A percentile compares a stretch with the other conserved stretches of the same genome.
Conservation (phyloP, 2,113 vertebrate genomes). For the Antigone vipio region DNA sequence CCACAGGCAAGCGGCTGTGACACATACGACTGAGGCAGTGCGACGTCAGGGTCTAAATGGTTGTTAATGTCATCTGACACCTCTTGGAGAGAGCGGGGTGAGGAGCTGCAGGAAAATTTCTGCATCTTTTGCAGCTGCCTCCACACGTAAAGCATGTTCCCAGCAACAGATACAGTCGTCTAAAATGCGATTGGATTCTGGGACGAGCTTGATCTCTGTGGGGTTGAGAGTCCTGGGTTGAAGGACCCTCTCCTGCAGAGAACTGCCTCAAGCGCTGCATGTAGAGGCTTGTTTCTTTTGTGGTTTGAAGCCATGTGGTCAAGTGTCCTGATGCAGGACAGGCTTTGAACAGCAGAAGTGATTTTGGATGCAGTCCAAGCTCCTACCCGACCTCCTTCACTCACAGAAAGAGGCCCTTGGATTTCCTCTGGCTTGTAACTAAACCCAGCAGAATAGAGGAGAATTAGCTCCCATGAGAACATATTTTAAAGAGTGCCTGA, state of each 20-base stretch:
- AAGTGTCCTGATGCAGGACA: background rate
- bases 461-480: background rate
- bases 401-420: background rate
- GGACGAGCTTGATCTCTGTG: accelerated
- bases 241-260: background rate
- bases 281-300: background rate
- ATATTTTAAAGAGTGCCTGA: background rate
- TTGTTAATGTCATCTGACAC: background rate
- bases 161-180: accelerated
- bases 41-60: accelerated
- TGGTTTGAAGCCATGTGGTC: background rate
- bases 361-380: background rate
- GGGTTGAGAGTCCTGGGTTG: background rate
- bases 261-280: accelerated
- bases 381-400: background rate
- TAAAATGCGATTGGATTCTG: accelerated
- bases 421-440: background rate
- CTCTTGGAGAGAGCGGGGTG: background rate
- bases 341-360: background rate
- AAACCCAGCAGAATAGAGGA: background rate
- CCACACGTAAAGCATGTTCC: accelerated
- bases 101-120: background rate
- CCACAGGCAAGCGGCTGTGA: background rate
- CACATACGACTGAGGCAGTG: accelerated
- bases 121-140: background rate